Conservation (phyloP, 2,797 vertebrate species). For the Gobio occitaniae region DNA sequence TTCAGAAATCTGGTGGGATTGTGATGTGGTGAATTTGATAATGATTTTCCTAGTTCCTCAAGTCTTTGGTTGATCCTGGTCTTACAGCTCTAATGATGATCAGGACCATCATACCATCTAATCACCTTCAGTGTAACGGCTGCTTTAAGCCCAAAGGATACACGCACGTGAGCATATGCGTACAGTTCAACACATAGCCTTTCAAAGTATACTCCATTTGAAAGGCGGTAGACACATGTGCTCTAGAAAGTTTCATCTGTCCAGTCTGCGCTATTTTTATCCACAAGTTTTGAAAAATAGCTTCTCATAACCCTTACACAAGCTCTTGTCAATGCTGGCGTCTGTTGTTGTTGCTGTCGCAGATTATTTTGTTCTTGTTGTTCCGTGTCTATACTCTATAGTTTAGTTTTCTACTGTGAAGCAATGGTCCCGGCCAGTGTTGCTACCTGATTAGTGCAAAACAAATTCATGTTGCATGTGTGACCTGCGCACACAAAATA, state of each 20-base stretch:
- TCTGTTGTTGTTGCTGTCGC: not conserved
- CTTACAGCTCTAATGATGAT: not conserved
- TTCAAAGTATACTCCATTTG: not conserved
- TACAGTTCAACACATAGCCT: not conserved
- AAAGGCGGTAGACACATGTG: not conserved
- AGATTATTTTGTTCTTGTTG: not conserved
- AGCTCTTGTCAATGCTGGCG: not conserved
- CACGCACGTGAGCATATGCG: not conserved
- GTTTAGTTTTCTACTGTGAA: no score
- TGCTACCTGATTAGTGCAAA: no score
- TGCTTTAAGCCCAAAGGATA: not conserved
- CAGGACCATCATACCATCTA: not conserved
- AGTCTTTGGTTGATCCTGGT: not conserved
- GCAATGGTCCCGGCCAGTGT: no score
- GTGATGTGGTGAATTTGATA: not conserved
- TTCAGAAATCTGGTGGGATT: slow-evolving; percentile 39
- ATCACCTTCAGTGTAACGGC: not conserved
- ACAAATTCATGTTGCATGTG: no score
- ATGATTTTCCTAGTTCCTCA: not conserved
- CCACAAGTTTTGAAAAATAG: not conserved
- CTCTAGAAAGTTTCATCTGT: not conserved
- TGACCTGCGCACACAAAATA: no score
- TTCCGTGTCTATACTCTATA: no score
- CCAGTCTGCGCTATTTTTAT: not conserved
- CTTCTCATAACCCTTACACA: not conserved